Evolutionary conservation across 1,140 invertebrate genomes (phyloP).

Genomic region (Trinorchestia longiramus): DNA sequence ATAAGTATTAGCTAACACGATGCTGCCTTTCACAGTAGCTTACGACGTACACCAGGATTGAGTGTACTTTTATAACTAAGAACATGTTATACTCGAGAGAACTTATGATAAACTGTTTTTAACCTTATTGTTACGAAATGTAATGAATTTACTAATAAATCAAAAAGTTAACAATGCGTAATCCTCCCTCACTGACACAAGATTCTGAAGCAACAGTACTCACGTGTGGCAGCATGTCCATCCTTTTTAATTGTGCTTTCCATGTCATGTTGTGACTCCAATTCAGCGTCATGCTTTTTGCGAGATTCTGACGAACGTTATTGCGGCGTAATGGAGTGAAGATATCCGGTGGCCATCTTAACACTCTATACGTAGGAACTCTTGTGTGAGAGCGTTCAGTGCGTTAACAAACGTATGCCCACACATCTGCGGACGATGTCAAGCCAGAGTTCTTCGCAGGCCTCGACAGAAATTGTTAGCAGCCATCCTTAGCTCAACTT

Average conservation of each 20-base stretch:
- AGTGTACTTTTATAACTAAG: background rate
- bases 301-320: background rate
- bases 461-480: too few relatives aligned
- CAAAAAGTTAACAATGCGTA: background rate
- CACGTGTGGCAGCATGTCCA: background rate
- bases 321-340: too few relatives aligned
- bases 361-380: background rate
- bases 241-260: background rate
- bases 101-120: background rate
- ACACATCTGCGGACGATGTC: too few relatives aligned
- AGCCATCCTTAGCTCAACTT: too few relatives aligned
- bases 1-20: background rate
- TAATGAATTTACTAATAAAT: background rate
- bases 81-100: background rate
- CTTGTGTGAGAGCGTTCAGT: background rate
- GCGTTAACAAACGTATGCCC: too few relatives aligned
- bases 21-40: background rate
- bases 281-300: background rate
- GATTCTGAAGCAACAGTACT: background rate
- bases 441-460: too few relatives aligned
- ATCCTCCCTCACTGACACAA: background rate
- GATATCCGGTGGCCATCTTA: too few relatives aligned
- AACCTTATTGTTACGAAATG: slow-evolving; percentile 1
- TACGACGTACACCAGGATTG: background rate
- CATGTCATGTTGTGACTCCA: background rate